Evolutionary conservation across 2,113 vertebrate genomes (phyloP).

Genomic region (Chascanopsetta lugubris): DNA sequence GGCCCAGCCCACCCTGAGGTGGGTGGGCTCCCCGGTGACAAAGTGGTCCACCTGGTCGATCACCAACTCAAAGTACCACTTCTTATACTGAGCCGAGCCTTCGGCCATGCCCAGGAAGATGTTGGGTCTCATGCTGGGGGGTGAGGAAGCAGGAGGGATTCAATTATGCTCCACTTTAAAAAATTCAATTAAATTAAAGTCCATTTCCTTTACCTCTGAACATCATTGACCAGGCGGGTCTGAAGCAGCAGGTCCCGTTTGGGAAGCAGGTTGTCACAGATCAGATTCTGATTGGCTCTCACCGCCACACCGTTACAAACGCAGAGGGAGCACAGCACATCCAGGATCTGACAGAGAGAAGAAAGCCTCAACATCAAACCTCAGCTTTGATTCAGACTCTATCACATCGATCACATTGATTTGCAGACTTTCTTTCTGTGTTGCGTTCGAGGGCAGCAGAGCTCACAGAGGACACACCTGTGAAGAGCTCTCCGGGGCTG

Average conservation of each 20-base stretch:
- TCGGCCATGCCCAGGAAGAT: conserved; percentile 94
- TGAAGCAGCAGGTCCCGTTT: conserved; percentile 93
- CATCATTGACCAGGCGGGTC: conserved; percentile 93
- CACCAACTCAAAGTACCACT: conserved; percentile 97
- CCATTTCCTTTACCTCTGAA: conserved; percentile 87
- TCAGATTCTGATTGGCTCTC: conserved; percentile 95
- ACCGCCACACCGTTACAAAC: conserved; percentile 97
- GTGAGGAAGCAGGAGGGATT: not conserved
- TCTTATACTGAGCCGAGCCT: conserved; percentile 96
- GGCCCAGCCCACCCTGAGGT: conserved; percentile 95
- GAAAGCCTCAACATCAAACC: too few relatives aligned
- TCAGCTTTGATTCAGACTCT: too few relatives aligned
- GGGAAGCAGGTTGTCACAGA: conserved; percentile 95
- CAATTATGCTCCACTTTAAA: not conserved
- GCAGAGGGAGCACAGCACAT: conserved; percentile 94
- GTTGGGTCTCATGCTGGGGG: conserved; percentile 92
- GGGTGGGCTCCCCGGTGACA: conserved; percentile 91
- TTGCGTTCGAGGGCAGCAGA: not conserved
- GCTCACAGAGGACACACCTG: not conserved
- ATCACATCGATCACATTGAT: too few relatives aligned
- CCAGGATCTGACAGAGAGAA: conserved; percentile 85
- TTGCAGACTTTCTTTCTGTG: too few relatives aligned
- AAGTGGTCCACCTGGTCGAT: conserved; percentile 97
- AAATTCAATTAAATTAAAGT: too few relatives aligned
- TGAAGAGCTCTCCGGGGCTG: conserved; percentile 7